These are phyloP conservation scores for Salpingus planirostris DNA, from an alignment of 2,888 invertebrate genomes.

Conservation along the genomic window DNA sequence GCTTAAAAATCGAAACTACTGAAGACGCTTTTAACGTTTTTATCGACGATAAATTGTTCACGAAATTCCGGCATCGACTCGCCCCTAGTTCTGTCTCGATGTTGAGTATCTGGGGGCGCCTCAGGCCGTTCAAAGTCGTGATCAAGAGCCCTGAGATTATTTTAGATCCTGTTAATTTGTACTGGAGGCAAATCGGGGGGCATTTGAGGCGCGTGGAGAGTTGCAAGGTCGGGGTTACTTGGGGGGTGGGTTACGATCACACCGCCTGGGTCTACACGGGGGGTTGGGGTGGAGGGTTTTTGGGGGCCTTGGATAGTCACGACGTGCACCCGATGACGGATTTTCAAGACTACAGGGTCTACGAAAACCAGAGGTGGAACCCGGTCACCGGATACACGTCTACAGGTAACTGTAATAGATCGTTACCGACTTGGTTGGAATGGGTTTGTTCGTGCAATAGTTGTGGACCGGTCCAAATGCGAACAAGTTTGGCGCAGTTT, in stretches of 20 bases:
- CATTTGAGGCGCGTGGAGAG: slow-evolving; percentile 73
- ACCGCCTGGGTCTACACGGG: slow-evolving; percentile 85
- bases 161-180: slow-evolving; percentile 66
- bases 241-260: slow-evolving; percentile 83
- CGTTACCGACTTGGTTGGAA: too few species aligned
- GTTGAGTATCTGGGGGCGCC: slow-evolving; percentile 65
- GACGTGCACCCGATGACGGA: slow-evolving; percentile 72
- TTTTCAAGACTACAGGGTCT: slow-evolving; percentile 78
- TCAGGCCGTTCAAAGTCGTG: slow-evolving; percentile 61
- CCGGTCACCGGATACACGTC: slow-evolving; percentile 83
- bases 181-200: slow-evolving; percentile 82
- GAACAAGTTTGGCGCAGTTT: too few species aligned
- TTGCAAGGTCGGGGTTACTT: slow-evolving; percentile 71
- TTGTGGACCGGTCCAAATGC: too few species aligned
- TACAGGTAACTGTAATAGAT: slow-evolving; percentile 46
- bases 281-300: slow-evolving; percentile 78
- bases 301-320: slow-evolving; percentile 53
- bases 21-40: slow-evolving; percentile 55
- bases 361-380: slow-evolving; percentile 94
- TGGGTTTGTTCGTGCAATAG: too few species aligned
- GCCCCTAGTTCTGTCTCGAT: slow-evolving; percentile 65
- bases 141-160: slow-evolving; percentile 49
- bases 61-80: slow-evolving; percentile 65
- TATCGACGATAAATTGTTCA: slow-evolving; percentile 61
- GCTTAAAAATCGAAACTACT: slow-evolving; percentile 56